A percentile compares a stretch with the other conserved stretches of the same genome.
Evolutionary conservation across 2,797 vertebrate species (phyloP).

Genomic region (Paedocypris micromegethes): DNA sequence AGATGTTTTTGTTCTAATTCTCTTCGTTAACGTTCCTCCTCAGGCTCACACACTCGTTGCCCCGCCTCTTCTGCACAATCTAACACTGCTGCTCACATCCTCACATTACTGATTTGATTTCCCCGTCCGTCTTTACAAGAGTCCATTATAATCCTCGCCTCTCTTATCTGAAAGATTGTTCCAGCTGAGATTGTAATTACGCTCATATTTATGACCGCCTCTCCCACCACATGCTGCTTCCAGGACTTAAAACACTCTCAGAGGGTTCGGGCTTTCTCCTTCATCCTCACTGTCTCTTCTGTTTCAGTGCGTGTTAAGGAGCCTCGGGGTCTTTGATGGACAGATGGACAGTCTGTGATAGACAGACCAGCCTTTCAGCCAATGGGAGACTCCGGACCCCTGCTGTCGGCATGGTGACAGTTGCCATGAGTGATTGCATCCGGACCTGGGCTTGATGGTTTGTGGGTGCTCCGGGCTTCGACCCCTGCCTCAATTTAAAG

Average conservation of each 20-base stretch:
- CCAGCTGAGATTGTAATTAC: constrained; percentile 69
- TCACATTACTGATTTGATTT: too few relatives aligned
- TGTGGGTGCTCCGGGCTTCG: constrained; percentile 17
- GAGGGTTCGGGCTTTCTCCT: background rate
- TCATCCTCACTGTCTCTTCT: constrained; percentile 20
- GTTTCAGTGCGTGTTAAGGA: constrained; percentile 18
- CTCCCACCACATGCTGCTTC: constrained; percentile 32
- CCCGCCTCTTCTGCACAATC: too few relatives aligned
- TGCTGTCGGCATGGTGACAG: constrained; percentile 48
- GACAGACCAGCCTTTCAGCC: constrained; percentile 44
- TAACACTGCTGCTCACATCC: too few relatives aligned
- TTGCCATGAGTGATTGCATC: constrained; percentile 53
- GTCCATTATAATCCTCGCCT: background rate
- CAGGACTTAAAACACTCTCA: constrained; percentile 23
- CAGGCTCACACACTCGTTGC: too few relatives aligned
- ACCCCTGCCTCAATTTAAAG: constrained; percentile 29
- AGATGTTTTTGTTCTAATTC: too few relatives aligned
- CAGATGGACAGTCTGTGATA: constrained; percentile 44
- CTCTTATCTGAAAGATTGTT: constrained; percentile 49
- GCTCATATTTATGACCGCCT: constrained; percentile 41
- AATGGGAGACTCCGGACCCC: constrained; percentile 43
- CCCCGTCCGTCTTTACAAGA: too few relatives aligned
- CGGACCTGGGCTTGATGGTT: constrained; percentile 44
- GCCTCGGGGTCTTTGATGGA: constrained; percentile 44
- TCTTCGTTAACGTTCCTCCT: too few relatives aligned